Evolutionary conservation across 1,140 invertebrate species (phyloP).

Genomic region (Philopotamus ludificatus): DNA sequence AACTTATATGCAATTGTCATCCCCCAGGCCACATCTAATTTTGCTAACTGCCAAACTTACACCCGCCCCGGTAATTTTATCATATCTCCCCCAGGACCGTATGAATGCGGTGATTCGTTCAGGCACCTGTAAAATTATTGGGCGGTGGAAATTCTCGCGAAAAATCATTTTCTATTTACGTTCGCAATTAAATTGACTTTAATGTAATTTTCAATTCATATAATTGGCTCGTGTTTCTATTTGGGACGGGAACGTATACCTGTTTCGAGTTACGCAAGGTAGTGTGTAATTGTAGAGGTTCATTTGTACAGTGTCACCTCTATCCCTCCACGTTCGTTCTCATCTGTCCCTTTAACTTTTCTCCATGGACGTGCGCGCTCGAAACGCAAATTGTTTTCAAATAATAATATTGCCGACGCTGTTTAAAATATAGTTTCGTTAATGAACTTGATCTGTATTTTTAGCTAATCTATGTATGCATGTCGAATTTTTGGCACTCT

Average conservation of each 20-base stretch:
- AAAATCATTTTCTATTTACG: not conserved
- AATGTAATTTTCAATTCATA: slow-evolving; percentile 26
- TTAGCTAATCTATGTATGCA: too few species aligned
- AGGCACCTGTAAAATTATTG: not conserved
- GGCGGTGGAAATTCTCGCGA: not conserved
- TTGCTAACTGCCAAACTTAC: slow-evolving; percentile 19
- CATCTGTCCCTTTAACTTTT: slow-evolving; percentile 37
- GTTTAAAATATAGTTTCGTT: too few species aligned
- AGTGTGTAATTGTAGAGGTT: slow-evolving; percentile 40
- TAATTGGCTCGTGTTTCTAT: slow-evolving; percentile 25
- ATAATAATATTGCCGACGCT: too few species aligned
- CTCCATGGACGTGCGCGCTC: slow-evolving; percentile 21
- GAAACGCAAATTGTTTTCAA: too few species aligned
- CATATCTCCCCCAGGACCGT: too few species aligned
- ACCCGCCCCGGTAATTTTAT: slow-evolving; percentile 11
- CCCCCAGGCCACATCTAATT: slow-evolving; percentile 15
- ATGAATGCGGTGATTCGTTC: too few species aligned
- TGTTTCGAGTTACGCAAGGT: slow-evolving; percentile 22
- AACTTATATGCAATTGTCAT: slow-evolving; percentile 20
- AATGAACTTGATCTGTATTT: too few species aligned
- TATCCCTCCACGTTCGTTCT: slow-evolving; percentile 36
- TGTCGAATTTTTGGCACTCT: too few species aligned
- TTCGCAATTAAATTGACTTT: slow-evolving; percentile 5
- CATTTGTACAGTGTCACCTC: slow-evolving; percentile 42
- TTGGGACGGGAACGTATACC: not conserved